A percentile compares a stretch with the other conserved stretches of the same genome.
Evolutionary conservation across 2,888 invertebrate genomes (phyloP).

Genomic region (Drosophila mettleri): DNA sequence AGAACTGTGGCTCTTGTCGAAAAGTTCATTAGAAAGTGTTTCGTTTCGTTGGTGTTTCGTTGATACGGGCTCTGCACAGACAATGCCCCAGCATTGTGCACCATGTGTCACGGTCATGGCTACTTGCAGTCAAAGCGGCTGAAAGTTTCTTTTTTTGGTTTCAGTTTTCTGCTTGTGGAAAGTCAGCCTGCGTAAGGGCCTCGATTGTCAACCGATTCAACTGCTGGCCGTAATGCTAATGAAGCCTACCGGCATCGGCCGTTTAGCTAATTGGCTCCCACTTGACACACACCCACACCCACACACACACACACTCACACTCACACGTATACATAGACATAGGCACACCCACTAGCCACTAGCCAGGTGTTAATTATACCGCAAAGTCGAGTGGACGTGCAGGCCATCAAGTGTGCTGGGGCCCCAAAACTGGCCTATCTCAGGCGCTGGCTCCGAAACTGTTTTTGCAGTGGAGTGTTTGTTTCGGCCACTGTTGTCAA

Average conservation of each 20-base stretch:
- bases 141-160: conserved; percentile 30
- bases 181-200: conserved; percentile 14
- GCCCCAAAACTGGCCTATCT: conserved; percentile 8
- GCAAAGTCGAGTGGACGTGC: conserved; percentile 43
- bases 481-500: conserved; percentile 53
- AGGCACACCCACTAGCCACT: conserved; percentile 8
- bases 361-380: conserved; percentile 73
- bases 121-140: conserved; percentile 40
- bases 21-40: conserved; percentile 80
- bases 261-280: conserved; percentile 39
- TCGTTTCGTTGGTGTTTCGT: conserved; percentile 13
- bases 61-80: conserved; percentile 59
- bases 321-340: conserved; percentile 6
- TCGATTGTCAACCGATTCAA: conserved; percentile 37
- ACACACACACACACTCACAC: conserved; percentile 8
- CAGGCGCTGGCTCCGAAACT: conserved; percentile 40
- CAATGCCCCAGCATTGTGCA: conserved; percentile 52
- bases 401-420: conserved; percentile 39
- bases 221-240: conserved; percentile 37
- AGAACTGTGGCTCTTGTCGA: conserved; percentile 62
- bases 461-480: conserved; percentile 59
- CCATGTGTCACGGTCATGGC: conserved; percentile 67
- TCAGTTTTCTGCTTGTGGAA: conserved; percentile 7
- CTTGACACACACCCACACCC: conserved; percentile 8
- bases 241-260: conserved; percentile 26